Evolutionary conservation across 2,113 vertebrate species (phyloP), one percentile per base, ranked within the genome.

Genomic region (Hippocampus zosterae): DNA sequence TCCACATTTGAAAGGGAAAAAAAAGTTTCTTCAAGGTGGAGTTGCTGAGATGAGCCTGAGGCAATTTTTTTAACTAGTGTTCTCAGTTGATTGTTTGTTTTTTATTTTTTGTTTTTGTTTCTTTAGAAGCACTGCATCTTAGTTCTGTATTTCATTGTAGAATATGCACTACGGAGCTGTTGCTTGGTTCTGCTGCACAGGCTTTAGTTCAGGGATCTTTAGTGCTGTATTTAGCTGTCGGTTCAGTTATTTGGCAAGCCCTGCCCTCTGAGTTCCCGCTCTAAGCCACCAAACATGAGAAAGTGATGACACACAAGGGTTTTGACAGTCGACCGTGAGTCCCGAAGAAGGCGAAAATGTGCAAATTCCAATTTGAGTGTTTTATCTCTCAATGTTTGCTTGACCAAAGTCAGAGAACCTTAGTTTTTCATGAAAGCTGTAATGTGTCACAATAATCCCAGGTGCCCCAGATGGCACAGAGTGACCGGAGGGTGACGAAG

Each of bases 401-500:
- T 60, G 68, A 67, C 74, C 41, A 50, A 29, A 65, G 69, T 75
- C 63, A 53, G 75, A 71, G 75, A 80, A 86, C 70, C 73, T 77
- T 82, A 73, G 79, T 69, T 82, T 78, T 84, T 90, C 70, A 83
- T 80, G 70, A 83, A 84, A 83, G 84, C 83, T 79, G 65, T 83
- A 88, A 83, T 84, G 16, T 74, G 80, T 84, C 66, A 69, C 78
- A 80, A 79, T 64, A 78, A 80, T 81, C 82, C 81, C 81, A 78
- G 75, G 78, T 85, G 85, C 81, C 65, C 46, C 59, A 79, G 84
- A 82, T 84, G 82, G 81, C 81, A 87, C 76, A 67, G 46, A 75
- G 76, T 73, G 76, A 69, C 81, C 83, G 77, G 65, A 89, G 73
- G 76, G 84, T 85, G 87, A 84, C 83, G 3, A 8, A 42, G 70